Base-by-base conservation (phyloP, 1,140 invertebrate species). In the Ostrea denselamellosa region DNA sequence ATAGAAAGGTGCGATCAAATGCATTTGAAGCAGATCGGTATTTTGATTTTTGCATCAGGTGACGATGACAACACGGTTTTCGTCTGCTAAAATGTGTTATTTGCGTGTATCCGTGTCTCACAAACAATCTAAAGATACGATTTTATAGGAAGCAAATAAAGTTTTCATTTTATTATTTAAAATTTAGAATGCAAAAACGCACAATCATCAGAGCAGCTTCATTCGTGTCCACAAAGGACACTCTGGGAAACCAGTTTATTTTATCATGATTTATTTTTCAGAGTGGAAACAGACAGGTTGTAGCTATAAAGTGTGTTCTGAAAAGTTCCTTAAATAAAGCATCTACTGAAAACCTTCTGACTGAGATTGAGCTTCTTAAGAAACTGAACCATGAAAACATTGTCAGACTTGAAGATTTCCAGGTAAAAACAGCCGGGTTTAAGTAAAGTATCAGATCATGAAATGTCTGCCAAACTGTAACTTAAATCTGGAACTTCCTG, bases 281-380 rank as follows among this genome's bases (percentile, higher is more conserved):
- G 68, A 95, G 95, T 86, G 96, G 95, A 77, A 93, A 93, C 2
- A 95, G 96, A 83, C 96, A 97, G 86, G 95, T 96, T 52, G 97
- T 97, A 56, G 97, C 97, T 8, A 96, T 98, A 28, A 98, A 98
- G 95, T 97, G 97, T 93, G 96, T 98, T 77, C 96, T 97, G 89
- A 97, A 97, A 94, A 96, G 95, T 0, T 96, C 96, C 22, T 94
- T 98, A n/a, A 97, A 97, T 52, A 96, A 96, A 88, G 95, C 96
- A 4, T 97, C 97, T 5, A 96, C 96, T 25, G 97, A 98, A 91
- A 98, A 98, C 95, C 95, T 98, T 19, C 96, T 98, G 17, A 97
- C 96, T 0, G 98, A 99, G 95, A 98, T 98, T 65, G 96, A 96
- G 86, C 95, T 98, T 22, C 94, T 98, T 58, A 98, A 98, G 94